Evolutionary conservation across 2,888 invertebrate genomes (phyloP).

Genomic region (Cabera pusaria): DNA sequence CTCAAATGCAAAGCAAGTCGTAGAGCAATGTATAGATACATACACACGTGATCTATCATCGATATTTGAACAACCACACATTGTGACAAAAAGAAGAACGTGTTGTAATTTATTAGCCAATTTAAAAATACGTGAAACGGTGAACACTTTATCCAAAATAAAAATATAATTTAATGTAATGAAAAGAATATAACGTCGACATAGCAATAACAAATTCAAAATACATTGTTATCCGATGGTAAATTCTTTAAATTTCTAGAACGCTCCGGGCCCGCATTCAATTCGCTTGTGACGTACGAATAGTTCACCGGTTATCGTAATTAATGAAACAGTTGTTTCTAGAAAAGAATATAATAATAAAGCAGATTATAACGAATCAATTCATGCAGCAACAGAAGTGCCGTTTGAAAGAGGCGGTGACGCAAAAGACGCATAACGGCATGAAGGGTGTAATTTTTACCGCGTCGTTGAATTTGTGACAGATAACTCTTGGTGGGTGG

Average conservation of each 20-base stretch:
- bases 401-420: constrained; percentile 36
- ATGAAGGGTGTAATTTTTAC: constrained; percentile 27
- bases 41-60: no score
- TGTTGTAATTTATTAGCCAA: background rate
- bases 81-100: no score
- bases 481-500: constrained; percentile 29
- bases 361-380: constrained; percentile 17
- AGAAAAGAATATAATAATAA: constrained; percentile 3
- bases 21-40: no score
- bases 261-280: constrained; percentile 1
- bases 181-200: background rate
- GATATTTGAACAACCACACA: no score
- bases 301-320: no score
- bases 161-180: no score
- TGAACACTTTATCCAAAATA: no score
- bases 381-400: constrained; percentile 5
- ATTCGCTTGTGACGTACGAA: constrained; percentile 1
- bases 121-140: background rate
- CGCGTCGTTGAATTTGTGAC: constrained; percentile 31
- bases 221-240: no score
- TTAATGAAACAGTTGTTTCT: constrained; percentile 14
- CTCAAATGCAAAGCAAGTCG: no score
- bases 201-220: no score
- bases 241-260: no score
- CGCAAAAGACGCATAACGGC: constrained; percentile 24